Percentiles rank a stretch among this genome's conserved stretches.
Conservation (phyloP, 1,140 invertebrate genomes). For the Drosophila nigromelanica region DNA sequence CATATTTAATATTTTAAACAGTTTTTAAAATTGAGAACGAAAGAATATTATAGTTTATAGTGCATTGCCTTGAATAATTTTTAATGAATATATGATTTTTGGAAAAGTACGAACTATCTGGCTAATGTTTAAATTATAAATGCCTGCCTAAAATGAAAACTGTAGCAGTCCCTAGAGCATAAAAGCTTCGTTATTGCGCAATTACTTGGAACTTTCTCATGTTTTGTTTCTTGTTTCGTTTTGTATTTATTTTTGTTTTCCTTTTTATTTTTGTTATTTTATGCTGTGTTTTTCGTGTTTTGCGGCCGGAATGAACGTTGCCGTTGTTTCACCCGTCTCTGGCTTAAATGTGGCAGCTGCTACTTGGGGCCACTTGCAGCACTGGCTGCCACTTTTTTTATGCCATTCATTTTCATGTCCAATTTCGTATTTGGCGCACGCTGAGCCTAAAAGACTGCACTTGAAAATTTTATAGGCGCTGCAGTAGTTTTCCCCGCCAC, state of each 20-base stretch:
- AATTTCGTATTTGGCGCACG: constrained; percentile 65
- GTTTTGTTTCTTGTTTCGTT: constrained; percentile 19
- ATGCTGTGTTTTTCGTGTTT: constrained; percentile 25
- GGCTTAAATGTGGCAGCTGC: constrained; percentile 71
- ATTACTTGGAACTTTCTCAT: constrained; percentile 35
- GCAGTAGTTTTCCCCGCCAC: constrained; percentile 45
- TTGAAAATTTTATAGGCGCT: constrained; percentile 76
- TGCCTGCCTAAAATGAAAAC: constrained; percentile 24
- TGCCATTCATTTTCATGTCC: constrained; percentile 75
- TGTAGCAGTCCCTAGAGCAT: constrained; percentile 37
- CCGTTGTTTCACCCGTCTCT: neutral
- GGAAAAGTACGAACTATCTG: neutral
- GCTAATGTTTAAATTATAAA: constrained; percentile 17
- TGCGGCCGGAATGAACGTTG: constrained; percentile 19
- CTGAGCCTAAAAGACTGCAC: constrained; percentile 77
- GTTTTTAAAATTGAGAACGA: neutral
- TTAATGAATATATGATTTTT: constrained; percentile 13
- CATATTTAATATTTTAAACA: neutral
- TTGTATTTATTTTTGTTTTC: constrained; percentile 9
- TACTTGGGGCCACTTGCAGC: constrained; percentile 75
- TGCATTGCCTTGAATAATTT: neutral
- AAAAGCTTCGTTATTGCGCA: constrained; percentile 50
- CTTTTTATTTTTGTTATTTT: neutral
- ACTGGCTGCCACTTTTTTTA: constrained; percentile 31
- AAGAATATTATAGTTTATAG: neutral